Evolutionary conservation across 92 coral and sea anemone species (phyloP).

Genomic region (Heteractis magnifica): DNA sequence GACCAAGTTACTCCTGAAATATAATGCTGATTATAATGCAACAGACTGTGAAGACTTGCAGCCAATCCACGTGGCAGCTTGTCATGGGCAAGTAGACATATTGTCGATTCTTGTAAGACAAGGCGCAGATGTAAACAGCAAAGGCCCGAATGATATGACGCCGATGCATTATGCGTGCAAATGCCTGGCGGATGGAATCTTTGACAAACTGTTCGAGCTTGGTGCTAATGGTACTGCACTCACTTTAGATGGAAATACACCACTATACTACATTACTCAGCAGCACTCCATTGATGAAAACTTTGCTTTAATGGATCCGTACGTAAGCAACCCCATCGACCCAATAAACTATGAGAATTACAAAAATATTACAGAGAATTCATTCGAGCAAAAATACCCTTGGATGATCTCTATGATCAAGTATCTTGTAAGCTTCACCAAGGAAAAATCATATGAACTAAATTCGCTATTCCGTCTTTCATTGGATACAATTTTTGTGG

Average conservation of each 20-base stretch:
- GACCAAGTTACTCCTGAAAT: conserved; percentile 20
- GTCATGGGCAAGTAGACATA: conserved; percentile 50
- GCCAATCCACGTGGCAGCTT: conserved; percentile 65
- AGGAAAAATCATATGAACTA: not conserved
- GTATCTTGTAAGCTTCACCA: not conserved
- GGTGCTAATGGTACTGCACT: conserved; percentile 22
- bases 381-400: conserved; percentile 6
- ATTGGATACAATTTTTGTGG: not conserved
- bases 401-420: not conserved
- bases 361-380: not conserved
- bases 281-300: not conserved
- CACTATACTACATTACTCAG: not conserved
- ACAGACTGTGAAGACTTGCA: conserved; percentile 52
- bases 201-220: conserved; percentile 19
- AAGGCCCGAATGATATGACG: conserved; percentile 21
- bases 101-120: conserved; percentile 19
- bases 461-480: not conserved
- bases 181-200: conserved; percentile 4
- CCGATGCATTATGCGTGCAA: conserved; percentile 25
- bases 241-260: conserved; percentile 11
- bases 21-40: conserved; percentile 37
- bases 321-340: conserved; percentile 18
- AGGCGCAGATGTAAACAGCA: conserved; percentile 39
- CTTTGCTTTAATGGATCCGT: conserved; percentile 14
- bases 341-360: conserved; percentile 2